Evolutionary conservation across 2,888 invertebrate genomes (phyloP).

Genomic region (Listrodromus nycthemerus): DNA sequence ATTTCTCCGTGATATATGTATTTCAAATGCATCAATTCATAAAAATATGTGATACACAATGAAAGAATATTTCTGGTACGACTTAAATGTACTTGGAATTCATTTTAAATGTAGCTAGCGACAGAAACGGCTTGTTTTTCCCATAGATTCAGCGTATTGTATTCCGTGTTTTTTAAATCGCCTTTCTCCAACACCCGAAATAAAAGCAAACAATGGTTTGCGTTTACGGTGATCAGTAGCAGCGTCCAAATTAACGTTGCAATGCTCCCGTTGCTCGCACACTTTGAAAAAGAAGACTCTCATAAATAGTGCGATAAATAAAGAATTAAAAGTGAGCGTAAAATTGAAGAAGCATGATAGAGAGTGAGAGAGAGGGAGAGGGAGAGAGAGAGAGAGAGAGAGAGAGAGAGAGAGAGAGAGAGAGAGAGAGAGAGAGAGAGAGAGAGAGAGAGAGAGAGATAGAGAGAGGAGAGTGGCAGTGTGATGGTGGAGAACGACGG

Average conservation of each 20-base stretch:
- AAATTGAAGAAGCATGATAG: slow-evolving; percentile 38
- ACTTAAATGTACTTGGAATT: too few relatives aligned
- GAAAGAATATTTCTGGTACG: too few relatives aligned
- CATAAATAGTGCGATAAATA: slow-evolving; percentile 41
- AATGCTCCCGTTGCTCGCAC: neutral
- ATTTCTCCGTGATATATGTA: too few relatives aligned
- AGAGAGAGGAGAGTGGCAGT: slow-evolving; percentile 33
- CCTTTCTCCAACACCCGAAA: neutral
- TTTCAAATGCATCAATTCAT: too few relatives aligned
- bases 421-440: neutral
- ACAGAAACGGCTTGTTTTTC: too few relatives aligned
- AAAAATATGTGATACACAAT: too few relatives aligned
- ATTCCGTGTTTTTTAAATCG: slow-evolving; percentile 34
- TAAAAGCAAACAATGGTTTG: neutral
- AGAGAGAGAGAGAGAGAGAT: neutral
- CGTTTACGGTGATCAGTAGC: neutral
- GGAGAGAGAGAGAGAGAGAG: slow-evolving; percentile 8
- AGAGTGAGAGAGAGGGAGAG: neutral
- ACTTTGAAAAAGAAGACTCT: neutral
- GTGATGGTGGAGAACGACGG: slow-evolving; percentile 66
- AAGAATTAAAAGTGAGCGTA: slow-evolving; percentile 23
- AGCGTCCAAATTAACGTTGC: neutral
- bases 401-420: slow-evolving; percentile 13
- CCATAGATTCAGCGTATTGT: slow-evolving; percentile 3
- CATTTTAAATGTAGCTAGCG: too few relatives aligned